A percentile compares a stretch with the other conserved stretches of the same genome.
Evolutionary conservation across 2,113 vertebrate species (phyloP).

Genomic region (Rhadina sibilatrix): DNA sequence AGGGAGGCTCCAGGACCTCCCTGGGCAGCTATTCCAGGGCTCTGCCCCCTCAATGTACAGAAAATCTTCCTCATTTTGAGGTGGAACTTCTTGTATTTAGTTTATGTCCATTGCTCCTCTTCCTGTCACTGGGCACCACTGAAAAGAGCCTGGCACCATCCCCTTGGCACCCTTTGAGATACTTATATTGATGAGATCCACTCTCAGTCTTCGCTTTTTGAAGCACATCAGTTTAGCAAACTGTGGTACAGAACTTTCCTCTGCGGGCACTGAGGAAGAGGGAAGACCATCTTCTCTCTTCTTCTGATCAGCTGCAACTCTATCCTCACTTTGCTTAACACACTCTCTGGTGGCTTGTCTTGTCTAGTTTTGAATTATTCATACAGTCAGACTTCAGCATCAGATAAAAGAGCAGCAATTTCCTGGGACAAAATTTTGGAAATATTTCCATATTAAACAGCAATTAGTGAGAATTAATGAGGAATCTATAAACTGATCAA

Average conservation of each 20-base stretch:
- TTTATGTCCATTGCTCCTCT: neutral
- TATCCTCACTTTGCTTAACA: neutral
- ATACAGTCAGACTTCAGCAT: neutral
- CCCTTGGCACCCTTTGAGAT: neutral
- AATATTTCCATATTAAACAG: neutral
- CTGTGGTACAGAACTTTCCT: neutral
- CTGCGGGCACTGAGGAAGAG: neutral
- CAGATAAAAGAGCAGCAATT: neutral
- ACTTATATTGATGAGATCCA: neutral
- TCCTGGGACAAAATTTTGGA: slow-evolving; percentile 18
- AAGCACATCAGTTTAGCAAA: neutral
- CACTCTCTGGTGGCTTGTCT: neutral
- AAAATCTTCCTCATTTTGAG: neutral
- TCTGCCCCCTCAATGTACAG: neutral
- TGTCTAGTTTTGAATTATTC: slow-evolving; percentile 5
- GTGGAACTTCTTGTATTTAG: neutral
- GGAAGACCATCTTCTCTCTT: neutral
- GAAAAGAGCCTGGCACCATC: neutral
- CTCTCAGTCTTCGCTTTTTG: neutral
- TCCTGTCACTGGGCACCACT: neutral
- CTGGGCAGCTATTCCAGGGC: neutral
- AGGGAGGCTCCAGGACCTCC: neutral
- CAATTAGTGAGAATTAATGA: neutral
- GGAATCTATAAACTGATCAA: neutral
- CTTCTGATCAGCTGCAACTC: neutral